Evolutionary conservation across 2,797 vertebrate species (phyloP), one percentile per base, ranked within the genome.

Genomic region (Muraenolepis orangiensis): DNA sequence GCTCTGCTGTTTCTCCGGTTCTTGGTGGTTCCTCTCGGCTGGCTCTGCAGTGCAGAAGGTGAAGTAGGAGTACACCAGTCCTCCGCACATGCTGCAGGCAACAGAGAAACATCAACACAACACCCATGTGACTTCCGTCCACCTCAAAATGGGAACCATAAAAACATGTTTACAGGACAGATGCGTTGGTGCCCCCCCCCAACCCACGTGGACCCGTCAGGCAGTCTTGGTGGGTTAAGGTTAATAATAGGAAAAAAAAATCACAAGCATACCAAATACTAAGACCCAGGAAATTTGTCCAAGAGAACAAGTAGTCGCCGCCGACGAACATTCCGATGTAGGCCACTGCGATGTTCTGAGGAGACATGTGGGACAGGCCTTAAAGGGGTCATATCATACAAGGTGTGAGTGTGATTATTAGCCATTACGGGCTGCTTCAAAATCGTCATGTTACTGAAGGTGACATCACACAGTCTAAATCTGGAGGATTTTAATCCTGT

Each of bases 241-340:
- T 51, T 51, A 51, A 4, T 61, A 20, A 64, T 13, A 20, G 31
- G 32, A 66, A 73, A 61, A 26, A 64, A 20, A 38, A 13, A 68
- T n/a, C n/a, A n/a, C n/a, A 51, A 26, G 92, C 93, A 94, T 90
- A 98, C 96, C 96, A 97, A 89, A 98, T 96, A 87, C 95, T 96
- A 85, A 99, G 92, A 8, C 97, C 96, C 10, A 96, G 46, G 73
- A 98, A 97, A 89, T 98, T 98, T 74, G 93, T 90, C 91, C 94
- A 76, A 0, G 96, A 97, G 86, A 98, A 99, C 75, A 95, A 66
- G 69, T 98, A 98, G 88, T 98, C 97, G 87, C 95, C 95, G 31
- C 96, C 95, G 40, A 98, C 71, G 79, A 97, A 93, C 87, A 98
- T 96, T 38, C 96, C 96, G 0, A 97, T 91, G 81, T 97, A 98